Evolutionary conservation across 2,888 invertebrate genomes (phyloP).

Genomic region (Nezara viridula): DNA sequence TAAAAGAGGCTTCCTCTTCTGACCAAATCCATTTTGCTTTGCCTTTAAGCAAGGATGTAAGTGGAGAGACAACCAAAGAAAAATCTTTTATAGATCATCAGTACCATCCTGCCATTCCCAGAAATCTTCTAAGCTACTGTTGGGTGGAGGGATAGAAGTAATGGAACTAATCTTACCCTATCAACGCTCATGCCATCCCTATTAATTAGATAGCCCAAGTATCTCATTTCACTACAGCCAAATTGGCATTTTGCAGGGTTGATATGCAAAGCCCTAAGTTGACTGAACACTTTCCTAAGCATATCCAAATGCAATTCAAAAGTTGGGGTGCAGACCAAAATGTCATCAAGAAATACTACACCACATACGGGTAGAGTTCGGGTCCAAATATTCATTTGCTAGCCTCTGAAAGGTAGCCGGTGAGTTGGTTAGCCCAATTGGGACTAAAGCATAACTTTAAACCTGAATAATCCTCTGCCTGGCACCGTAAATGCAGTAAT

Average conservation of each 20-base stretch:
- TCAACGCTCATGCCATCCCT: conserved; percentile 53
- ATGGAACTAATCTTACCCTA: neutral
- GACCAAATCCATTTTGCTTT: neutral
- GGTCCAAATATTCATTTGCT: conserved; percentile 47
- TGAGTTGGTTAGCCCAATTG: conserved; percentile 66
- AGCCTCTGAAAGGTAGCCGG: conserved; percentile 66
- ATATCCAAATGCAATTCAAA: neutral
- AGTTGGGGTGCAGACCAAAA: neutral
- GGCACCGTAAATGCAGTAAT: conserved; percentile 67
- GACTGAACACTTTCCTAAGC: neutral
- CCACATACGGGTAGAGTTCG: neutral
- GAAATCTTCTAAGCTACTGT: conserved; percentile 42
- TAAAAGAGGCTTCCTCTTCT: too few relatives aligned
- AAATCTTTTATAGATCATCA: neutral
- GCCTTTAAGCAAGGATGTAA: neutral
- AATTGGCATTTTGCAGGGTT: conserved; percentile 59
- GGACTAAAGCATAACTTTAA: conserved; percentile 66
- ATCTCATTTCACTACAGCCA: conserved; percentile 54
- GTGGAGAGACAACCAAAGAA: neutral
- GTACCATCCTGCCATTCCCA: neutral
- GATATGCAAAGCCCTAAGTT: conserved; percentile 37
- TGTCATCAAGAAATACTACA: neutral
- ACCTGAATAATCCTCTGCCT: conserved; percentile 64
- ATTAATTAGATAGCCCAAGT: conserved; percentile 58
- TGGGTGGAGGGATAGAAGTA: neutral